Conservation (phyloP, 2,797 vertebrate genomes). For the Nyctibius grandis region DNA sequence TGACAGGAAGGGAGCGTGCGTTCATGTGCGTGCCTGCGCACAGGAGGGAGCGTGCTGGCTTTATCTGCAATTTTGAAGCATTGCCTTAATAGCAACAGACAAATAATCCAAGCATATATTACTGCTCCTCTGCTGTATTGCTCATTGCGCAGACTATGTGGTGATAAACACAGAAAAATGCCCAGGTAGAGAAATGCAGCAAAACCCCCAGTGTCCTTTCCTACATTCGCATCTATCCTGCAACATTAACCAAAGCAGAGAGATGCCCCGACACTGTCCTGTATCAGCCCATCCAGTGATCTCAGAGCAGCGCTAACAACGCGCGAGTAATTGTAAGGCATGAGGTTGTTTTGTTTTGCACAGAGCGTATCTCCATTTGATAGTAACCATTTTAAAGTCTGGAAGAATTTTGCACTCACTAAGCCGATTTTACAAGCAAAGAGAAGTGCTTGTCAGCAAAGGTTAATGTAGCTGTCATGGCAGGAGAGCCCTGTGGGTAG, state of each 20-base stretch:
- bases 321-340: background rate
- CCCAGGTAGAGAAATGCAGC: constrained; percentile 24
- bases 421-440: constrained; percentile 64
- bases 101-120: constrained; percentile 35
- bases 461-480: constrained; percentile 66
- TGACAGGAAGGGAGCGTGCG: background rate
- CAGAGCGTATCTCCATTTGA: background rate
- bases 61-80: background rate
- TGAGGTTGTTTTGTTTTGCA: constrained; percentile 31
- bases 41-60: background rate
- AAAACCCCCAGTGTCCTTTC: background rate
- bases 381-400: constrained; percentile 48
- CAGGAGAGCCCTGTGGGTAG: constrained; percentile 58
- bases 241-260: constrained; percentile 2
- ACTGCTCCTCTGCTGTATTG: constrained; percentile 28
- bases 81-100: constrained; percentile 30
- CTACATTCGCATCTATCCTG: background rate
- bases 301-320: background rate
- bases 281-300: background rate
- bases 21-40: fast-evolving
- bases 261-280: constrained; percentile 11
- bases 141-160: constrained; percentile 3
- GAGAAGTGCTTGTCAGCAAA: constrained; percentile 62
- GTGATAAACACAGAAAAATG: background rate
- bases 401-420: constrained; percentile 52